A percentile compares a stretch with the other conserved stretches of the same genome.
phyloP scores from a whole-genome alignment of 35 echinoderm and acorn worm genomes.

The Diadema setosum region DNA sequence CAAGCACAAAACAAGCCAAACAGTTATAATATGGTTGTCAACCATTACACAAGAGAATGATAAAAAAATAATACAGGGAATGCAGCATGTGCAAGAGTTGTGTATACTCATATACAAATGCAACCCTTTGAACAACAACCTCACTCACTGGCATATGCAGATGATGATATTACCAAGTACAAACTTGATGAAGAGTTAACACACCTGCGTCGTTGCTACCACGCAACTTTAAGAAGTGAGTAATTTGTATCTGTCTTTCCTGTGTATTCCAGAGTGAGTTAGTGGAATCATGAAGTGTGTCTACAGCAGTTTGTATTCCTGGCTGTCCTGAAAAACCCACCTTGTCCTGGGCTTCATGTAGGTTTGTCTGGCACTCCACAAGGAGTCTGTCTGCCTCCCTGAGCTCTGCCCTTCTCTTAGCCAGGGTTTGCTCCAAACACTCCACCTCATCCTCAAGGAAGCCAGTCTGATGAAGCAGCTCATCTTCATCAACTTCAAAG shows the following conservation, averaged over 20 bases:
- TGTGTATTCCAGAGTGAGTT: background rate
- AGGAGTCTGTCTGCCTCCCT: constrained; percentile 81
- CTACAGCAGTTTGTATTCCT: background rate
- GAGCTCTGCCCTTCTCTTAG: constrained; percentile 88
- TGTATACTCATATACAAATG: too few species aligned
- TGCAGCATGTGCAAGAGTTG: too few species aligned
- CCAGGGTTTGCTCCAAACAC: constrained; percentile 81
- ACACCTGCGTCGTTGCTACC: too few species aligned
- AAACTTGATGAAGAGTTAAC: too few species aligned
- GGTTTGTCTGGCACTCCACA: constrained; percentile 77
- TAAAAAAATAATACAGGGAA: too few species aligned
- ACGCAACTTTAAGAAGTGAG: background rate
- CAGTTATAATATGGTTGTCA: too few species aligned
- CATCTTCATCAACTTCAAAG: background rate
- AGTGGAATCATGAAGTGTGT: background rate
- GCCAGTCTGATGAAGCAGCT: constrained; percentile 11
- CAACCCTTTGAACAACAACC: too few species aligned
- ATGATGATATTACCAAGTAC: too few species aligned
- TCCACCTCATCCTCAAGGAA: constrained; percentile 56
- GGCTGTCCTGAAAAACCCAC: background rate
- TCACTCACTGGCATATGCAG: too few species aligned
- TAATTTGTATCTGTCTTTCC: background rate
- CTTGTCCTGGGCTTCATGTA: constrained; percentile 62
- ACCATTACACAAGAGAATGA: too few species aligned
- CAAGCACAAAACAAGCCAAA: too few species aligned